Evolutionary conservation across 2,888 invertebrate species (phyloP).

Genomic region (Tyria jacobaeae): DNA sequence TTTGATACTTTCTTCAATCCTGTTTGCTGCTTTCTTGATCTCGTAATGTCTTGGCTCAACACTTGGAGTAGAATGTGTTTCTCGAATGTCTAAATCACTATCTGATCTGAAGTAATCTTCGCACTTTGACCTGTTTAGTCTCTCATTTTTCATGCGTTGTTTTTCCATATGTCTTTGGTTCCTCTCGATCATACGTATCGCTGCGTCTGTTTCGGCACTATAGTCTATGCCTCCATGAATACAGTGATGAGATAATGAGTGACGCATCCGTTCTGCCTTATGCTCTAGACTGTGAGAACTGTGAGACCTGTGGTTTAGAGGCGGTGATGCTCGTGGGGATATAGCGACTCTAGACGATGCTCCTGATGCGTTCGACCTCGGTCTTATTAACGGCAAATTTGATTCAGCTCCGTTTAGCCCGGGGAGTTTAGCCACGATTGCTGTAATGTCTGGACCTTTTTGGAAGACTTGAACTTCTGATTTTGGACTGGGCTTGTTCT

Average conservation of each 20-base stretch:
- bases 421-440: slow-evolving; percentile 89
- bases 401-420: slow-evolving; percentile 82
- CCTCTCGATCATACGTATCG: slow-evolving; percentile 85
- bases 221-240: slow-evolving; percentile 82
- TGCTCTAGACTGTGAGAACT: slow-evolving; percentile 82
- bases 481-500: slow-evolving; percentile 76
- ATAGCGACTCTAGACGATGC: slow-evolving; percentile 84
- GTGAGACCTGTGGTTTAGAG: slow-evolving; percentile 71
- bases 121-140: slow-evolving; percentile 69
- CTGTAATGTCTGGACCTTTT: slow-evolving; percentile 93
- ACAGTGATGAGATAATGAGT: slow-evolving; percentile 81
- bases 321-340: slow-evolving; percentile 71
- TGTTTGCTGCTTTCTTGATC: slow-evolving; percentile 75
- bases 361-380: slow-evolving; percentile 85
- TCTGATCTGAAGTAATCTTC: slow-evolving; percentile 79
- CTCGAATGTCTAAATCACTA: slow-evolving; percentile 72
- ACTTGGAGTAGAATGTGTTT: slow-evolving; percentile 56
- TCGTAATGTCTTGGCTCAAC: slow-evolving; percentile 68
- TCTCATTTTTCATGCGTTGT: slow-evolving; percentile 80
- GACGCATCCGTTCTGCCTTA: slow-evolving; percentile 74
- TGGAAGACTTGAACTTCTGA: slow-evolving; percentile 90
- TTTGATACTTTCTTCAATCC: slow-evolving; percentile 81
- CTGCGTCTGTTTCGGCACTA: slow-evolving; percentile 87
- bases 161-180: slow-evolving; percentile 87
- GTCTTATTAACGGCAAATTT: slow-evolving; percentile 80